Evolutionary conservation across 1,140 invertebrate genomes (phyloP).

Genomic region (Parapsyche elsis): DNA sequence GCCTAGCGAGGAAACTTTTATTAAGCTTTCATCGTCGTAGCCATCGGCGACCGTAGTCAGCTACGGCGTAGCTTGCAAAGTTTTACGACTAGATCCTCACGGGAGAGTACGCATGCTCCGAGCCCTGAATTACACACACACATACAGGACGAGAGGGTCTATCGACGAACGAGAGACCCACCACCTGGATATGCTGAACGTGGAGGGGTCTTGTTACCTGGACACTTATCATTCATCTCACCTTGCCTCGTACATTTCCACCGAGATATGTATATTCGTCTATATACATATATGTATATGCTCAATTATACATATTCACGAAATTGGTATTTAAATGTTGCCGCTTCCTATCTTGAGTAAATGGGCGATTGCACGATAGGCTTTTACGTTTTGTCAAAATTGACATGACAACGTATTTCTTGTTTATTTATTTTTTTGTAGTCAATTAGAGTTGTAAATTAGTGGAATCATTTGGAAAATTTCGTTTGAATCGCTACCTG

Average conservation of each 20-base stretch:
- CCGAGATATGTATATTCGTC: background rate
- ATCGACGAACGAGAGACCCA: constrained; percentile 23
- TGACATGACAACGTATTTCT: no score
- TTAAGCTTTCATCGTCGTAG: constrained; percentile 54
- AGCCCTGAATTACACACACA: constrained; percentile 9
- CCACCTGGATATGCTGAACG: constrained; percentile 6
- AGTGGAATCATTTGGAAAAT: no score
- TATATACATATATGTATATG: no score
- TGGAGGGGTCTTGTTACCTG: constrained; percentile 30
- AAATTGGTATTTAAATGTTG: no score
- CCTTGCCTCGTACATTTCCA: background rate
- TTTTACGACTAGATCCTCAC: constrained; percentile 50
- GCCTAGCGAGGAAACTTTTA: constrained; percentile 53
- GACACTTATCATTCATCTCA: constrained; percentile 28
- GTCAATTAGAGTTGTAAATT: no score
- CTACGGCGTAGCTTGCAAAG: constrained; percentile 46
- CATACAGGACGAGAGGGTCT: background rate
- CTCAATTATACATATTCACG: no score
- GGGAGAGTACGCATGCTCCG: constrained; percentile 25
- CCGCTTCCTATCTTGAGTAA: no score
- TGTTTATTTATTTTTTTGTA: no score
- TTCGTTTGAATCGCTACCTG: no score
- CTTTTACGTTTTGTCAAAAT: no score
- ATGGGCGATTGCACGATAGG: no score
- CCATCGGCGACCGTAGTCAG: constrained; percentile 52